Conservation (phyloP, 2,888 invertebrate species). For the Mechanitis mazaeus region DNA sequence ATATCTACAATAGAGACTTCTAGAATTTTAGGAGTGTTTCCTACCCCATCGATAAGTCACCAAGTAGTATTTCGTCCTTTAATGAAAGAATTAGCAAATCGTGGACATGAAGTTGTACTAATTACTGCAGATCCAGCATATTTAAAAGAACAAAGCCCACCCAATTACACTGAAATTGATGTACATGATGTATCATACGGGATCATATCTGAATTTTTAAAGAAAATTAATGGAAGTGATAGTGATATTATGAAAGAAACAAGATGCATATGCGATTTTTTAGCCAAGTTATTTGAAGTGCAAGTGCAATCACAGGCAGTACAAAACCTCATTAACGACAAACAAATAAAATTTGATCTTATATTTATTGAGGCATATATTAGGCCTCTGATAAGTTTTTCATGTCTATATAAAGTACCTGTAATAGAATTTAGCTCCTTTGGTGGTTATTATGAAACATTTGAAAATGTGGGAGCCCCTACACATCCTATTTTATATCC, state of each 20-base stretch:
- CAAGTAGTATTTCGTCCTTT: constrained; percentile 41
- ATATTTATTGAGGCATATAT: constrained; percentile 41
- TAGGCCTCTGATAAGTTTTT: constrained; percentile 34
- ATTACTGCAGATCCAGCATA: constrained; percentile 46
- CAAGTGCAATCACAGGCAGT: constrained; percentile 29
- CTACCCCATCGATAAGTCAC: constrained; percentile 52
- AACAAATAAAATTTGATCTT: constrained; percentile 39
- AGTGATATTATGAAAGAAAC: constrained; percentile 18
- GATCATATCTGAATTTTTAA: constrained; percentile 21
- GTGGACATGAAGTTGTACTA: constrained; percentile 54
- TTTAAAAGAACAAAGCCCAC: constrained; percentile 40
- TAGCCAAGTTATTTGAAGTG: constrained; percentile 22
- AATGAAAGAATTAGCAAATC: constrained; percentile 42
- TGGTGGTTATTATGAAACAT: constrained; percentile 30
- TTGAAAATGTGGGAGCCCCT: constrained; percentile 35
- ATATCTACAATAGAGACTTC: constrained; percentile 25
- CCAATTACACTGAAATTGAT: constrained; percentile 48
- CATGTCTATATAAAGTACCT: constrained; percentile 43
- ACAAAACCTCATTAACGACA: constrained; percentile 24
- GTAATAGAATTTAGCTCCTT: constrained; percentile 47
- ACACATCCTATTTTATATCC: constrained; percentile 40
- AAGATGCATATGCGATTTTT: constrained; percentile 15
- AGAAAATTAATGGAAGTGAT: constrained; percentile 19
- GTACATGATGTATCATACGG: constrained; percentile 46
- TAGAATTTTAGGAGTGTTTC: constrained; percentile 46